Conservation (phyloP, 2,797 vertebrate genomes). For the Acropternis orthonyx region DNA sequence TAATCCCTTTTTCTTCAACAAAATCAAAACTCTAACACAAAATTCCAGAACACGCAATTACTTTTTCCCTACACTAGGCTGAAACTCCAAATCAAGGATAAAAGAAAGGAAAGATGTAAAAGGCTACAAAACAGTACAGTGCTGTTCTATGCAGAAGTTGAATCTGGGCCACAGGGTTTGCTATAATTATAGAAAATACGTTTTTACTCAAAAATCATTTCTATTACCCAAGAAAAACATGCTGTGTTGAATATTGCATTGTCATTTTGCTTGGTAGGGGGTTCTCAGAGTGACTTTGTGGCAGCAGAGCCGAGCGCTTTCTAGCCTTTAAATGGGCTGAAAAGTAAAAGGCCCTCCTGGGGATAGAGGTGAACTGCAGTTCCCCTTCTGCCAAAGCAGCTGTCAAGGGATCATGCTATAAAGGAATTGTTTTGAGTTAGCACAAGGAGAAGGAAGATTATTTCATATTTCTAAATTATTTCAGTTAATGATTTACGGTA, state of each 20-base stretch:
- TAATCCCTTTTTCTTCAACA: background rate
- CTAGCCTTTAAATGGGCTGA: background rate
- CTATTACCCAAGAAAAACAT: background rate
- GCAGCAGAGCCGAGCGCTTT: background rate
- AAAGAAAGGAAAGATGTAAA: background rate
- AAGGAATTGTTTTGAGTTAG: background rate
- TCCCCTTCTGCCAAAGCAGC: background rate
- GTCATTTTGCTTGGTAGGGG: background rate
- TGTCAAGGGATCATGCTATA: background rate
- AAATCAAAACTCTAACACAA: background rate
- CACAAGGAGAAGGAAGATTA: background rate
- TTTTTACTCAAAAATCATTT: background rate
- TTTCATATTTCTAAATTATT: background rate
- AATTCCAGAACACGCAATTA: background rate
- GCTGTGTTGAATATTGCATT: background rate
- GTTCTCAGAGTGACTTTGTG: background rate
- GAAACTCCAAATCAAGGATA: background rate
- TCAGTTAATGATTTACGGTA: background rate
- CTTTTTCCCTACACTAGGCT: background rate
- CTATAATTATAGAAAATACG: background rate
- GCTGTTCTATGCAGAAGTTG: background rate
- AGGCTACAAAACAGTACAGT: background rate
- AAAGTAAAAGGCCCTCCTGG: background rate
- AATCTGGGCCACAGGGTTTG: background rate
- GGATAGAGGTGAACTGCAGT: background rate